Conservation (phyloP, 2,113 vertebrate species). For the Cyanoderma ruficeps region DNA sequence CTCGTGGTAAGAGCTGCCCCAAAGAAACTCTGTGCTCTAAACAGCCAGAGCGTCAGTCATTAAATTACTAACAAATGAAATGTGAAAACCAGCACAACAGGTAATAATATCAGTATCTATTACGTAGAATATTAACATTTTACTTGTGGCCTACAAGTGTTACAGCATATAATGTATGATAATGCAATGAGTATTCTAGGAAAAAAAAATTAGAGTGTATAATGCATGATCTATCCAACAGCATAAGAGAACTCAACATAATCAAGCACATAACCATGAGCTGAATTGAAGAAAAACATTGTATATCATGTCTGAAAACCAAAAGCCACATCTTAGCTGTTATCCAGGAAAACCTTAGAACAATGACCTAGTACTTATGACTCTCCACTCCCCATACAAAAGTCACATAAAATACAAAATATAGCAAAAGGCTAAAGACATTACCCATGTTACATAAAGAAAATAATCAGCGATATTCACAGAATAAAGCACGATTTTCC, state of each 20-base stretch:
- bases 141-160: not conserved
- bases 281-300: not conserved
- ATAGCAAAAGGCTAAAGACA: not conserved
- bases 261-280: not conserved
- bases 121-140: not conserved
- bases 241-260: not conserved
- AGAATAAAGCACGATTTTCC: not conserved
- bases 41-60: not conserved
- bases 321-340: not conserved
- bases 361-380: not conserved
- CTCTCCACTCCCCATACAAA: not conserved
- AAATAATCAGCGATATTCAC: not conserved
- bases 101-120: not conserved
- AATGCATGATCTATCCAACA: not conserved
- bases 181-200: not conserved
- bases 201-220: not conserved
- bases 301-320: not conserved
- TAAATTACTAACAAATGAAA: not conserved
- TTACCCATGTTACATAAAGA: not conserved
- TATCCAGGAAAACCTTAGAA: not conserved
- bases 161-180: not conserved
- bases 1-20: not conserved
- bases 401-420: not conserved
- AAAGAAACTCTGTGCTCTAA: not conserved
- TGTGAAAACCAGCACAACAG: not conserved